Evolutionary conservation across 92 coral and sea anemone species (phyloP).

Genomic region (Heteractis magnifica): DNA sequence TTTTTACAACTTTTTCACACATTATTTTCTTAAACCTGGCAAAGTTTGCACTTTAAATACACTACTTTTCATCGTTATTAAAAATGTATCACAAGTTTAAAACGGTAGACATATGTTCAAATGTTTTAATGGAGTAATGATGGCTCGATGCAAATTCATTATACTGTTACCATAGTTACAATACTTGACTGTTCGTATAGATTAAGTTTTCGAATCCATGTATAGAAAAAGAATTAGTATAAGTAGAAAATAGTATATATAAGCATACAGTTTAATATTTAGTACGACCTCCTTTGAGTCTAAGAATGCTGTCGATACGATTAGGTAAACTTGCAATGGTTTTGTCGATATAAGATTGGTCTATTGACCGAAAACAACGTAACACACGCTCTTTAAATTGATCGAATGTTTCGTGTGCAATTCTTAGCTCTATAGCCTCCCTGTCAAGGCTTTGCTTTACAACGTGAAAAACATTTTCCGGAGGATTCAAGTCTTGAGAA

Average conservation of each 20-base stretch:
- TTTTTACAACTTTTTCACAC: no score
- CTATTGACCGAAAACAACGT: slow-evolving; percentile 12
- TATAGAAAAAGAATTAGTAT: no score
- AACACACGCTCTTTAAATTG: slow-evolving; percentile 47
- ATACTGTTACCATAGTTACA: no score
- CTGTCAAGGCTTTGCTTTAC: slow-evolving; percentile 25
- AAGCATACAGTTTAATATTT: slow-evolving; percentile 29
- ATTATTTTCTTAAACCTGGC: no score
- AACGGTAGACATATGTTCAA: no score
- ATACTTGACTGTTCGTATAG: no score
- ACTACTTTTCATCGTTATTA: no score
- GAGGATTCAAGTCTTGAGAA: slow-evolving; percentile 40
- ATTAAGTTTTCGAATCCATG: no score
- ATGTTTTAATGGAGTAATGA: no score
- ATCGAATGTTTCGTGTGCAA: slow-evolving; percentile 49
- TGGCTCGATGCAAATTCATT: no score
- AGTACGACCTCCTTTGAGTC: slow-evolving; percentile 32
- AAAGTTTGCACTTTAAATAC: no score
- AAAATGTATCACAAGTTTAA: no score
- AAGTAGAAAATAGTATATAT: background rate
- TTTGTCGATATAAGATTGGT: slow-evolving; percentile 23
- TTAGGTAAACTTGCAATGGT: slow-evolving; percentile 47
- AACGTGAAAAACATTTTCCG: slow-evolving; percentile 43
- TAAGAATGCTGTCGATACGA: slow-evolving; percentile 27
- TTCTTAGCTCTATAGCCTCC: slow-evolving; percentile 25